These are phyloP conservation scores for Rousettus leschenaultii DNA, from an alignment of 2,113 vertebrate genomes.

Conservation along the genomic window DNA sequence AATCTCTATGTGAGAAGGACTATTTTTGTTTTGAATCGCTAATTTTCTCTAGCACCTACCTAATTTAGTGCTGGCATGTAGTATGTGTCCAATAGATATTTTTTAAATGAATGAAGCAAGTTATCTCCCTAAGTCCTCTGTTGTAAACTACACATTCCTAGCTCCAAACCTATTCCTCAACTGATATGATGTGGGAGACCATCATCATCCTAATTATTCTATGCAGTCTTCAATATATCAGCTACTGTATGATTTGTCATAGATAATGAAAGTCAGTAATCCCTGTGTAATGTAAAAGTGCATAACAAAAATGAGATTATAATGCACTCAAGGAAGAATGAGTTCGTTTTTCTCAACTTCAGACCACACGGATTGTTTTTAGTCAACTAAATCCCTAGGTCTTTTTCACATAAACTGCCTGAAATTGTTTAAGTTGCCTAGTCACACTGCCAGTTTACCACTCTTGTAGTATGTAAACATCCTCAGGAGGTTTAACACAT, in stretches of 20 bases:
- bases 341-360: not conserved
- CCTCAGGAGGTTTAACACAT: constrained; percentile 38
- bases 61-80: not conserved
- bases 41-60: not conserved
- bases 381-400: not conserved
- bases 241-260: not conserved
- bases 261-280: not conserved
- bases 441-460: constrained; percentile 28
- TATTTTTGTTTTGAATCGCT: not conserved
- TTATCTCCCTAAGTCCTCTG: not conserved
- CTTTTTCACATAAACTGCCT: not conserved
- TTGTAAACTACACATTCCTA: not conserved
- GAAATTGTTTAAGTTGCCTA: constrained; percentile 33
- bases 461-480: not conserved
- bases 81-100: not conserved
- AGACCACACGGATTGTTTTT: not conserved
- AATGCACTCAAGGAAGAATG: not conserved
- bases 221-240: not conserved
- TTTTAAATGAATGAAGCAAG: not conserved
- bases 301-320: not conserved
- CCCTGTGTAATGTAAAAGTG: not conserved
- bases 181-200: not conserved
- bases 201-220: not conserved
- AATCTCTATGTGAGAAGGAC: not conserved
- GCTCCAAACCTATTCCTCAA: not conserved